Percentiles rank a stretch among this genome's conserved stretches.
phyloP scores from a whole-genome alignment of 2,113 vertebrate genomes.

The Cyprinus carpio region DNA sequence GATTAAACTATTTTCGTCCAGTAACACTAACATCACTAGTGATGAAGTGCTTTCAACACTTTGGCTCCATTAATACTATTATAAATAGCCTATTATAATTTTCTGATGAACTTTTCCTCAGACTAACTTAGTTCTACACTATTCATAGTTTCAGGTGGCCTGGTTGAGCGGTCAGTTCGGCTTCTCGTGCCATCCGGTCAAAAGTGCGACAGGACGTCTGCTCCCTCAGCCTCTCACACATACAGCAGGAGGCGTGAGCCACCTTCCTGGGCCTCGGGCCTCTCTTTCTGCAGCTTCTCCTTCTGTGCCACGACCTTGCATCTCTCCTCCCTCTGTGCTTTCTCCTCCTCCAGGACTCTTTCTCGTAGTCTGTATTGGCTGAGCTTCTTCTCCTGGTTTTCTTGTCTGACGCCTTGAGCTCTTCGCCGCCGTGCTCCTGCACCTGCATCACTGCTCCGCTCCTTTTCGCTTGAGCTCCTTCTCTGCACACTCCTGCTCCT shows the following conservation, averaged over 20 bases:
- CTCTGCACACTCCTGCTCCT: conserved; percentile 70
- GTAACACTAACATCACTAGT: no score
- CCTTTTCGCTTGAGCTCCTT: conserved; percentile 62
- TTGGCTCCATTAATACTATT: background rate
- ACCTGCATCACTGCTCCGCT: conserved; percentile 58
- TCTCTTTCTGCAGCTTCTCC: no score
- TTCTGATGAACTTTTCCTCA: no score
- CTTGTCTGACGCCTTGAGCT: conserved; percentile 52
- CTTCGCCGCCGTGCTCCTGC: conserved; percentile 41
- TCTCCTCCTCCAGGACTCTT: conserved; percentile 71
- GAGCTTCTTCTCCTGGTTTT: conserved; percentile 63
- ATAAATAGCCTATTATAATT: no score
- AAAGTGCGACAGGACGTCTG: no score
- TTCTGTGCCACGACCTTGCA: no score
- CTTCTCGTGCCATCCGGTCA: no score
- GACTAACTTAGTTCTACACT: background rate
- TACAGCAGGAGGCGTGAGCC: no score
- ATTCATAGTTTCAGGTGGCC: conserved; percentile 61
- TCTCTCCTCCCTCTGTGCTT: no score
- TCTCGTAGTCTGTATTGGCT: conserved; percentile 69
- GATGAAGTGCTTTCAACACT: no score
- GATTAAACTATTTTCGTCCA: no score
- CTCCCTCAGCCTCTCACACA: conserved; percentile 68
- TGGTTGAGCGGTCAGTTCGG: conserved; percentile 46
- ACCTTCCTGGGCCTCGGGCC: no score